Evolutionary conservation across 2,797 vertebrate genomes (phyloP).

Genomic region (Danionella dracula): DNA sequence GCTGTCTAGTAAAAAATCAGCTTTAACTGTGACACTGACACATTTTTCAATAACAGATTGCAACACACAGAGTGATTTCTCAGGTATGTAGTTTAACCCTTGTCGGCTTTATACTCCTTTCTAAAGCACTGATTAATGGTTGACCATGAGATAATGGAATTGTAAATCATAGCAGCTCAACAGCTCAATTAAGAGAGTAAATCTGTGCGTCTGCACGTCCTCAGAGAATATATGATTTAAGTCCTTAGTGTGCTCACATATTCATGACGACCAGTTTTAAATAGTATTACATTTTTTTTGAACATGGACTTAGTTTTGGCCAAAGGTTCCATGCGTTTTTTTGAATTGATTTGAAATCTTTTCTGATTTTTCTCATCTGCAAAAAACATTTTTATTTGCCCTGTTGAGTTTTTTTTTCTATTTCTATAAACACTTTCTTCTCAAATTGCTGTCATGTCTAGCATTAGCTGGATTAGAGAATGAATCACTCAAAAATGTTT

Average conservation of each 20-base stretch:
- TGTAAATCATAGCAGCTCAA: constrained; percentile 35
- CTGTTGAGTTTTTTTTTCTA: too few species aligned
- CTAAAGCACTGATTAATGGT: constrained; percentile 32
- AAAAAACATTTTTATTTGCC: too few species aligned
- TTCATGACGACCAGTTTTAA: constrained; percentile 4
- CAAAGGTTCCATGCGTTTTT: too few species aligned
- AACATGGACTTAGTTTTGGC: too few species aligned
- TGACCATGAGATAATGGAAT: constrained; percentile 32
- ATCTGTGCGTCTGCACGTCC: constrained; percentile 11
- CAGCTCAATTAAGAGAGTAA: constrained; percentile 19
- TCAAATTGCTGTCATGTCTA: too few species aligned
- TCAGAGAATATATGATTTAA: neutral
- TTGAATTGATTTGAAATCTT: too few species aligned
- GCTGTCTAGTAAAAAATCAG: constrained; percentile 4
- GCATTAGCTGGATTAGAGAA: too few species aligned
- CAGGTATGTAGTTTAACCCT: constrained; percentile 1
- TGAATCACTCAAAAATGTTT: too few species aligned
- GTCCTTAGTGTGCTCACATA: constrained; percentile 3
- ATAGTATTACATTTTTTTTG: too few species aligned
- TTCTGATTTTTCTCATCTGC: too few species aligned
- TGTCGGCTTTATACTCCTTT: neutral
- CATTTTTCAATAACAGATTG: neutral
- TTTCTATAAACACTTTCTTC: too few species aligned
- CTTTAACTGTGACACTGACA: neutral
- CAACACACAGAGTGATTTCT: neutral